These are phyloP conservation scores for Oasisia sp. DNA, from an alignment of 2,888 invertebrate genomes.

Conservation along the genomic window DNA sequence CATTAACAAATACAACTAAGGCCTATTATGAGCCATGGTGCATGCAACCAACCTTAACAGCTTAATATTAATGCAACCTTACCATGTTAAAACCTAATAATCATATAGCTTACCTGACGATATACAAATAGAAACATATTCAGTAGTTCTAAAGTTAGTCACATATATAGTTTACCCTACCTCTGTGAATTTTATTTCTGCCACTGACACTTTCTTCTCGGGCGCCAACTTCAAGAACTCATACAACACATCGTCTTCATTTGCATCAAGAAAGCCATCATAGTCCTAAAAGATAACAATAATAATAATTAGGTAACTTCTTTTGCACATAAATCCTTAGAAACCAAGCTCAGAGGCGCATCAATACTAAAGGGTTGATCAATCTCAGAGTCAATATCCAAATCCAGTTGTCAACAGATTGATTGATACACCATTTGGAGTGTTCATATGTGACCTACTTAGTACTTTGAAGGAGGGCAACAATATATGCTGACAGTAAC, in stretches of 20 bases:
- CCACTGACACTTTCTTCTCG: neutral
- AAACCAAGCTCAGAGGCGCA: no score
- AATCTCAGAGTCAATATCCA: no score
- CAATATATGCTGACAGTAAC: neutral
- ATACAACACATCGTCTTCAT: neutral
- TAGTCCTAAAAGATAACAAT: neutral
- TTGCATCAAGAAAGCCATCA: slow-evolving; percentile 1
- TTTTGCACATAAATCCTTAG: no score
- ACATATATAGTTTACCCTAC: neutral
- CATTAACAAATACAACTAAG: no score
- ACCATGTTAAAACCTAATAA: no score
- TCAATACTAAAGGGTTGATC: no score
- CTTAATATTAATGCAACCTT: no score
- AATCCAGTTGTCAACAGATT: no score
- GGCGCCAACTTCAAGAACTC: neutral
- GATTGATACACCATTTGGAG: neutral
- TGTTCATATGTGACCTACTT: neutral
- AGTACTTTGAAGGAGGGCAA: neutral
- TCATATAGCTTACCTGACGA: neutral
- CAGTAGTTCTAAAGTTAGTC: neutral
- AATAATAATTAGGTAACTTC: neutral
- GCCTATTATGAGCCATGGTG: no score
- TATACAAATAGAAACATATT: neutral
- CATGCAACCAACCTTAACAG: no score
- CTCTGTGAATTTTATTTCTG: slow-evolving; percentile 17